A percentile compares a stretch with the other conserved stretches of the same genome.
Conservation (phyloP, 1,140 invertebrate genomes). For the Sesamia nonagrioides region DNA sequence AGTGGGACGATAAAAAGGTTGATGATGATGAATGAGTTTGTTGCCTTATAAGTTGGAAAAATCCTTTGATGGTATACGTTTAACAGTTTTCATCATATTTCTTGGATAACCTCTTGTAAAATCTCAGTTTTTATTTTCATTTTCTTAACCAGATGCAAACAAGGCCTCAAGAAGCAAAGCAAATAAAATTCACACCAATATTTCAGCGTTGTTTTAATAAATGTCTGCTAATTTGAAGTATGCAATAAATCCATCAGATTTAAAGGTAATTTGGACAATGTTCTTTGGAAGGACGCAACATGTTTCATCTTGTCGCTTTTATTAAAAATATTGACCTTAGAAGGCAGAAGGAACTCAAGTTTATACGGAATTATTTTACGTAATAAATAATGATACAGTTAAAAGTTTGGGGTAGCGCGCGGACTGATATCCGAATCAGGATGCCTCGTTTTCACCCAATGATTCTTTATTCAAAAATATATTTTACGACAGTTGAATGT, state of each 20-base stretch:
- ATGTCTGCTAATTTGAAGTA: slow-evolving; percentile 31
- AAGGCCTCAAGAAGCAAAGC: background rate
- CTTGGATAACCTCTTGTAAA: background rate
- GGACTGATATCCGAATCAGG: slow-evolving; percentile 17
- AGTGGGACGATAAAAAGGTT: too few species aligned
- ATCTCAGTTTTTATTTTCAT: background rate
- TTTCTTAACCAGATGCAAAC: background rate
- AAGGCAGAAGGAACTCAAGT: background rate
- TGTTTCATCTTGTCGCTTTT: background rate
- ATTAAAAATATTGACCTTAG: slow-evolving; percentile 23
- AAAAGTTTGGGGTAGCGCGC: slow-evolving; percentile 10
- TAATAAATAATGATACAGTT: slow-evolving; percentile 23
- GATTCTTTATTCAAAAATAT: background rate
- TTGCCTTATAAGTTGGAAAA: too few species aligned
- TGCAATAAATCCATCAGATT: slow-evolving; percentile 37
- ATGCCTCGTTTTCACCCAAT: background rate
- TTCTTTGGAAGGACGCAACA: slow-evolving; percentile 11
- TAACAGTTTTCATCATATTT: background rate
- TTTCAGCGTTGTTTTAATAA: slow-evolving; percentile 35
- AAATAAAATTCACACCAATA: slow-evolving; percentile 18
- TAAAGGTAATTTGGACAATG: slow-evolving; percentile 27
- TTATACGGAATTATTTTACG: slow-evolving; percentile 9
- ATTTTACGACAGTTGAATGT: background rate
- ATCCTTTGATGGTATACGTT: background rate
- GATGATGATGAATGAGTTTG: too few species aligned